Evolutionary conservation across 1,140 invertebrate genomes (phyloP).

Genomic region (Macrobrachium nipponense): DNA sequence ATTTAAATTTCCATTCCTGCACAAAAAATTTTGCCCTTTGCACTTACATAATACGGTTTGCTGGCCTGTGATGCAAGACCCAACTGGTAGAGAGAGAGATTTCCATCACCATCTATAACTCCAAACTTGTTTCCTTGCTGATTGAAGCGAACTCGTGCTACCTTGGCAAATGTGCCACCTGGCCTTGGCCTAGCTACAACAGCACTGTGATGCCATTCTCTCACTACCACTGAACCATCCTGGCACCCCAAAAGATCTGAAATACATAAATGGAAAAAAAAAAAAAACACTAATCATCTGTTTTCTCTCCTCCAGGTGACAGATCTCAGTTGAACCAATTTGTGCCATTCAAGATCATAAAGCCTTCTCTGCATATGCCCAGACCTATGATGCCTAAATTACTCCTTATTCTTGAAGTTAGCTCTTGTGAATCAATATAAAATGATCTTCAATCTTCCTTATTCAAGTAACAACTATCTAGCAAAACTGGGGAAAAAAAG

Average conservation of each 20-base stretch:
- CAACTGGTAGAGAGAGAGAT: conserved; percentile 81
- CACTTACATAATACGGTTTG: conserved; percentile 95
- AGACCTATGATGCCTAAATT: too few species aligned
- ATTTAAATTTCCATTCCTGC: background rate
- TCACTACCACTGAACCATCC: conserved; percentile 96
- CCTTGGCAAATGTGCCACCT: conserved; percentile 93
- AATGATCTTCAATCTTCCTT: too few species aligned
- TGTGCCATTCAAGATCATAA: too few species aligned
- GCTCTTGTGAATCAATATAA: too few species aligned
- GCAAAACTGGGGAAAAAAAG: too few species aligned
- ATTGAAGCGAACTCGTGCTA: conserved; percentile 78
- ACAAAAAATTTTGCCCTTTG: background rate
- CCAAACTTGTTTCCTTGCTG: conserved; percentile 97
- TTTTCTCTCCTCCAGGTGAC: too few species aligned
- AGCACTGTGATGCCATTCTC: conserved; percentile 97
- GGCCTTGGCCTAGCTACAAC: conserved; percentile 89
- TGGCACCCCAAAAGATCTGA: conserved; percentile 78
- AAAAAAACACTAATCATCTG: background rate
- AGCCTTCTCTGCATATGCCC: too few species aligned
- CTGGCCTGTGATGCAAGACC: conserved; percentile 84
- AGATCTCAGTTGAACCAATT: too few species aligned
- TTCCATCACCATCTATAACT: conserved; percentile 84
- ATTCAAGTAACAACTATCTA: too few species aligned
- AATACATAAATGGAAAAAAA: background rate
- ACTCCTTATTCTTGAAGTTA: too few species aligned